phyloP scores from a whole-genome alignment of 2,113 vertebrate species.

The Myiopsitta monachus region DNA sequence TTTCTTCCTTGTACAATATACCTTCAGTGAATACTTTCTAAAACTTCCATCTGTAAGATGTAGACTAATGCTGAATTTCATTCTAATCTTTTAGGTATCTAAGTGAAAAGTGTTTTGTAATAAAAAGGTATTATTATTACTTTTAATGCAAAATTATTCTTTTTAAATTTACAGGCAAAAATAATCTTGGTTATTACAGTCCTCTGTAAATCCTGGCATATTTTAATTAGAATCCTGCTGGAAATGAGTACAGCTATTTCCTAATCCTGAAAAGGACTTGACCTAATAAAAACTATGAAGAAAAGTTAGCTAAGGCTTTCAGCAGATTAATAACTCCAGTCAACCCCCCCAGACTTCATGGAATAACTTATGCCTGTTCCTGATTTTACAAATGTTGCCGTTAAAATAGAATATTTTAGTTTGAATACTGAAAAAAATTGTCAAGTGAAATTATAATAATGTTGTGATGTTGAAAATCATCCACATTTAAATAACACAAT shows the following conservation, averaged over 20 bases:
- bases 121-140: not conserved
- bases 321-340: not conserved
- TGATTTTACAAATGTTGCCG: not conserved
- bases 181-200: constrained; percentile 17
- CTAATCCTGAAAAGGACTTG: not conserved
- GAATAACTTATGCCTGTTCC: not conserved
- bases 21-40: not conserved
- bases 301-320: not conserved
- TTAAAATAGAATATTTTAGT: not conserved
- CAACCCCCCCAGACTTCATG: not conserved
- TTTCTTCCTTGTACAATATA: not conserved
- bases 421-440: not conserved
- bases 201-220: constrained; percentile 10
- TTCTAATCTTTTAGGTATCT: not conserved
- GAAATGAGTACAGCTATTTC: not conserved
- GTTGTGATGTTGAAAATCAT: not conserved
- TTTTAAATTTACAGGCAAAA: constrained; percentile 1
- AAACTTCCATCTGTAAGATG: not conserved
- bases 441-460: not conserved
- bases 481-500: not conserved
- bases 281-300: not conserved
- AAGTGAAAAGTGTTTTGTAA: not conserved
- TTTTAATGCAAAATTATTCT: not conserved
- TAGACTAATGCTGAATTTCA: not conserved
- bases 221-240: constrained; percentile 44